phyloP scores from a whole-genome alignment of 2,888 invertebrate species.

The Notodonta dromedarius region DNA sequence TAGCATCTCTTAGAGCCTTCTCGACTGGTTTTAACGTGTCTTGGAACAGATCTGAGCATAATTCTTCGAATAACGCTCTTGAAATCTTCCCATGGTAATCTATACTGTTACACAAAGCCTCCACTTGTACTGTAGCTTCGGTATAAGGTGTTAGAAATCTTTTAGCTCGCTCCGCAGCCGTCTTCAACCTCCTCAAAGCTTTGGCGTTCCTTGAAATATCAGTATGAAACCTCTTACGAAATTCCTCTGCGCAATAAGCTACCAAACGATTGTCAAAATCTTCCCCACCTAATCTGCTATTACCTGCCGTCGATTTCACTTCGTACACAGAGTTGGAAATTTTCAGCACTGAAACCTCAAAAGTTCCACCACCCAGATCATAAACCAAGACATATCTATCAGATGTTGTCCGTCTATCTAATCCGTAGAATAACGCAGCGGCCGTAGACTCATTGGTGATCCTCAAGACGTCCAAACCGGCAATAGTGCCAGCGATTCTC shows the following conservation, averaged over 20 bases:
- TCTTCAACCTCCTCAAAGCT: slow-evolving; percentile 55
- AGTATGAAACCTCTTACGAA: slow-evolving; percentile 53
- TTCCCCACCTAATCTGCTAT: slow-evolving; percentile 63
- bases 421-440: slow-evolving; percentile 66
- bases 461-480: slow-evolving; percentile 62
- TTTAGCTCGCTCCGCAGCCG: slow-evolving; percentile 63
- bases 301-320: slow-evolving; percentile 64
- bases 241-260: slow-evolving; percentile 64
- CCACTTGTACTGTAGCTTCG: slow-evolving; percentile 55
- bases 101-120: slow-evolving; percentile 54
- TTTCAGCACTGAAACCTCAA: slow-evolving; percentile 64
- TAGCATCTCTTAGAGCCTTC: slow-evolving; percentile 55
- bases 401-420: slow-evolving; percentile 45
- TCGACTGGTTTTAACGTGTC: slow-evolving; percentile 56
- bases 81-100: slow-evolving; percentile 59
- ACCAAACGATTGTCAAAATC: slow-evolving; percentile 71
- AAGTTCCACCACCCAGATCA: slow-evolving; percentile 70
- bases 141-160: slow-evolving; percentile 52
- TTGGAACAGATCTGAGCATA: slow-evolving; percentile 68
- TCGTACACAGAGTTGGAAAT: slow-evolving; percentile 57
- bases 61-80: slow-evolving; percentile 60
- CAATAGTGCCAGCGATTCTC: slow-evolving; percentile 57
- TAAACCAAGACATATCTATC: slow-evolving; percentile 60
- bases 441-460: slow-evolving; percentile 70
- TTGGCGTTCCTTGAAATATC: slow-evolving; percentile 47